These are phyloP conservation scores for Lasioglossum leucozonium DNA, from an alignment of 2,888 invertebrate species.

Conservation along the genomic window DNA sequence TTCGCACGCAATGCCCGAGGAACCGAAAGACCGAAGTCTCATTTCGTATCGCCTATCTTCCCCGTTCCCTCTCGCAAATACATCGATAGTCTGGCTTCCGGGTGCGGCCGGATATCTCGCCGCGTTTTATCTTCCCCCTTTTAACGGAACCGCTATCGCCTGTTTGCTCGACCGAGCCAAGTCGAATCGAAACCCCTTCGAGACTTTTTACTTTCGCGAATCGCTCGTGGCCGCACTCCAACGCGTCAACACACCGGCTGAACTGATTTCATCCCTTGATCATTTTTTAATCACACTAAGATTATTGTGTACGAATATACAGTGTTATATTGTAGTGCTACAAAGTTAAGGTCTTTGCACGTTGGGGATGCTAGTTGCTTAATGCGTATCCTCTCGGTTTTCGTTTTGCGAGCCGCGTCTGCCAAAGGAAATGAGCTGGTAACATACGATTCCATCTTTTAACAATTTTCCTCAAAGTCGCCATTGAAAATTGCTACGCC, in stretches of 20 bases:
- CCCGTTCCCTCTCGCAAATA: slow-evolving; percentile 29
- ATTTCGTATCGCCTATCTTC: slow-evolving; percentile 2
- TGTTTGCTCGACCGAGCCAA: background rate
- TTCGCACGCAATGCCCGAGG: slow-evolving; percentile 53
- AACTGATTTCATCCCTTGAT: background rate
- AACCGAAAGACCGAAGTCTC: slow-evolving; percentile 26
- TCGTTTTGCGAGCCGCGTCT: no score
- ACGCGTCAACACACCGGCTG: background rate
- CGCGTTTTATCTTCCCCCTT: slow-evolving; percentile 50
- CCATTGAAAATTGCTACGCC: no score
- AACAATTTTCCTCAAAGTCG: no score
- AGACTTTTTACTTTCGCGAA: slow-evolving; percentile 1
- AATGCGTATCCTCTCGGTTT: no score
- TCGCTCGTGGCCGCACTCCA: background rate
- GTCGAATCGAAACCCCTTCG: background rate
- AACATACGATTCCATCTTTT: no score
- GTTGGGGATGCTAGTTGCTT: no score
- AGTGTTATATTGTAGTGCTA: no score
- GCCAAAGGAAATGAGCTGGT: no score
- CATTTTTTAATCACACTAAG: no score
- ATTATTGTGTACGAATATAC: no score
- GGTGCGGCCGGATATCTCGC: slow-evolving; percentile 46
- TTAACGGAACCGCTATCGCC: slow-evolving; percentile 27
- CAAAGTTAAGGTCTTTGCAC: no score
- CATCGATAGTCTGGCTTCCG: slow-evolving; percentile 62